A percentile compares a stretch with the other conserved stretches of the same genome.
These are phyloP conservation scores for human DNA, from an alignment of 2,113 vertebrate species.

Conservation along the genomic window DNA sequence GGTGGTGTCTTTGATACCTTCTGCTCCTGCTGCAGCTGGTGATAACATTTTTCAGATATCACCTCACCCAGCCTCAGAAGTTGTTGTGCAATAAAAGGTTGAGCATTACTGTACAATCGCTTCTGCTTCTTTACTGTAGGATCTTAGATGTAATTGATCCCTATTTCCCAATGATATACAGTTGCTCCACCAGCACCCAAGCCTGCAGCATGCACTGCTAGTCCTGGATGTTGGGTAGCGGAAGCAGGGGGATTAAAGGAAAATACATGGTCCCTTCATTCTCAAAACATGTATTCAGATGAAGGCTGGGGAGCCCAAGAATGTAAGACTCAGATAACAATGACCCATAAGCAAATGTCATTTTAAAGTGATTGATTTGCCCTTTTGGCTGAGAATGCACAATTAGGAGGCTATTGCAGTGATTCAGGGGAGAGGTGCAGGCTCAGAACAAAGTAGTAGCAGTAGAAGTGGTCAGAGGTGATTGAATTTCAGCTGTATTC, in stretches of 20 bases:
- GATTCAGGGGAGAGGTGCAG: not conserved
- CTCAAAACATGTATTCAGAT: not conserved
- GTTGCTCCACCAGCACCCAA: not conserved
- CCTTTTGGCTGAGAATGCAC: not conserved
- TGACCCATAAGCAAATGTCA: not conserved
- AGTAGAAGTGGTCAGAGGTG: not conserved
- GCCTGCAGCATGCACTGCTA: not conserved
- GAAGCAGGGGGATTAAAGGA: not conserved
- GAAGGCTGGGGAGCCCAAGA: not conserved
- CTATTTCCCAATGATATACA: not conserved
- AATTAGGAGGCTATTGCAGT: not conserved
- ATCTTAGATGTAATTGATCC: not conserved
- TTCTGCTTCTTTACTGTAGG: not conserved
- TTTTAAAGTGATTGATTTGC: not conserved
- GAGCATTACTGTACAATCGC: not conserved
- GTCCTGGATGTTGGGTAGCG: not conserved
- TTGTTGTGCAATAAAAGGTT: not conserved
- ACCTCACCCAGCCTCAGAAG: not conserved
- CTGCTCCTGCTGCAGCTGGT: slow-evolving; percentile 86
- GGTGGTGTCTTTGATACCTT: slow-evolving; percentile 82
- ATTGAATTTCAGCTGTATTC: not conserved
- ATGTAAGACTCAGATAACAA: not conserved
- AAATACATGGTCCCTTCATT: not conserved
- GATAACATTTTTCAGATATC: slow-evolving; percentile 49
- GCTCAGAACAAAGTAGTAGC: not conserved